These are phyloP conservation scores for Diadegma fenestrale DNA, from an alignment of 2,888 invertebrate species.

Conservation along the genomic window DNA sequence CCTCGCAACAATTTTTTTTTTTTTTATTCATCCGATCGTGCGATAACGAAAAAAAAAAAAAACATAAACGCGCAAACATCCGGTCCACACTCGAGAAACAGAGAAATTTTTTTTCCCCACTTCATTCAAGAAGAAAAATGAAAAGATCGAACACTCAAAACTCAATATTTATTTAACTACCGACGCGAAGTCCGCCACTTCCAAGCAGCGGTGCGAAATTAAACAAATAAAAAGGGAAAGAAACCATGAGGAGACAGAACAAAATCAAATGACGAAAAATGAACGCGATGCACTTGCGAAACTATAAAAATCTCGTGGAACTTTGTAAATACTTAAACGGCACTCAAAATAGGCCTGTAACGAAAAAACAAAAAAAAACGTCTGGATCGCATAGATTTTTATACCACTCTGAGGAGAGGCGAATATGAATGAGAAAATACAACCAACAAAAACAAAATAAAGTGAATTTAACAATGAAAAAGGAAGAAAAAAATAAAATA, in stretches of 20 bases:
- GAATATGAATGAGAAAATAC: slow-evolving; percentile 59
- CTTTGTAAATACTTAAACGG: slow-evolving; percentile 73
- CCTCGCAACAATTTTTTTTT: slow-evolving; percentile 34
- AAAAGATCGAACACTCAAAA: slow-evolving; percentile 3
- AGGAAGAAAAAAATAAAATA: slow-evolving; percentile 58
- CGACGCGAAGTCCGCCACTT: slow-evolving; percentile 58
- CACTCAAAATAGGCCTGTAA: slow-evolving; percentile 71
- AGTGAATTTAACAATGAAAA: slow-evolving; percentile 59
- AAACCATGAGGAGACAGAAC: slow-evolving; percentile 15
- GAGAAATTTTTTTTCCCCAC: slow-evolving; percentile 1
- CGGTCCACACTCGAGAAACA: slow-evolving; percentile 17
- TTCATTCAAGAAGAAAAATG: slow-evolving; percentile 25
- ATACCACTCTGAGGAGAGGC: slow-evolving; percentile 76
- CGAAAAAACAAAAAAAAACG: slow-evolving; percentile 48
- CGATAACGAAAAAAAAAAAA: slow-evolving; percentile 44
- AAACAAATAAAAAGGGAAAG: slow-evolving; percentile 20
- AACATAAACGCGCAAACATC: slow-evolving; percentile 43
- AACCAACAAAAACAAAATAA: slow-evolving; percentile 71
- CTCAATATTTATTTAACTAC: slow-evolving; percentile 24
- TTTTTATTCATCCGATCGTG: slow-evolving; percentile 23
- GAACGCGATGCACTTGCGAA: slow-evolving; percentile 46
- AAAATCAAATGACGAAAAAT: slow-evolving; percentile 43
- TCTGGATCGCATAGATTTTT: slow-evolving; percentile 82
- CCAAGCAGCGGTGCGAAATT: slow-evolving; percentile 50
- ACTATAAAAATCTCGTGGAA: slow-evolving; percentile 63